Percentiles rank a stretch among this genome's conserved stretches.
phyloP scores from a whole-genome alignment of 1,140 invertebrate species.

The Antheraea pernyi region DNA sequence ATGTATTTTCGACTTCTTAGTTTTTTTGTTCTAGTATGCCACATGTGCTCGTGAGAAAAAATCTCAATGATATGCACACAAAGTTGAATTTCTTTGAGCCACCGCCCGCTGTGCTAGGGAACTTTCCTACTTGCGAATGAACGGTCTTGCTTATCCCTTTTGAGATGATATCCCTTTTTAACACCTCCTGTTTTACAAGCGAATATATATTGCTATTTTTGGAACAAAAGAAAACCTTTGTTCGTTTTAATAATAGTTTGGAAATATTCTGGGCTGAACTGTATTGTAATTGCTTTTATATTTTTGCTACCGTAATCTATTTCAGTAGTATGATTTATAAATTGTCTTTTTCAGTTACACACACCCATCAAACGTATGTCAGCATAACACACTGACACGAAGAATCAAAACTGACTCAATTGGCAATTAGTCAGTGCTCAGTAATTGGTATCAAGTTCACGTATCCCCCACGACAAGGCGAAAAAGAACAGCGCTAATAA shows the following conservation, averaged over 20 bases:
- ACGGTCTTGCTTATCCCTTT: background rate
- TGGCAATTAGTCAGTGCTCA: constrained; percentile 50
- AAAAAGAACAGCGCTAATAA: constrained; percentile 45
- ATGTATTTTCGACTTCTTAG: background rate
- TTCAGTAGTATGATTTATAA: background rate
- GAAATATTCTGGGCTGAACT: background rate
- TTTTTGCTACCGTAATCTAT: background rate
- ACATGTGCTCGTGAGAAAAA: constrained; percentile 68
- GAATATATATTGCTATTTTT: background rate
- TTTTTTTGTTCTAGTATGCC: constrained; percentile 29
- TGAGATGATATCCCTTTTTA: background rate
- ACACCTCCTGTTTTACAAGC: background rate
- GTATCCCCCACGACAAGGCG: constrained; percentile 38
- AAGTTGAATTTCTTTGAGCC: constrained; percentile 50
- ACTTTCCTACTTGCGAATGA: constrained; percentile 7
- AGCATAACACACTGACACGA: constrained; percentile 34
- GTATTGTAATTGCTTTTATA: background rate
- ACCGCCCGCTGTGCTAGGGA: constrained; percentile 34
- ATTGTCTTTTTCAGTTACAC: background rate
- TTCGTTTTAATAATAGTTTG: background rate
- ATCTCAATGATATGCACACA: constrained; percentile 46
- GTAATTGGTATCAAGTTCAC: constrained; percentile 54
- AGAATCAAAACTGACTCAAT: constrained; percentile 38
- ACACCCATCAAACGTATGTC: background rate
- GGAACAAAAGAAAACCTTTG: background rate